Conservation (phyloP, 2,888 invertebrate genomes). For the Eurois occulta region DNA sequence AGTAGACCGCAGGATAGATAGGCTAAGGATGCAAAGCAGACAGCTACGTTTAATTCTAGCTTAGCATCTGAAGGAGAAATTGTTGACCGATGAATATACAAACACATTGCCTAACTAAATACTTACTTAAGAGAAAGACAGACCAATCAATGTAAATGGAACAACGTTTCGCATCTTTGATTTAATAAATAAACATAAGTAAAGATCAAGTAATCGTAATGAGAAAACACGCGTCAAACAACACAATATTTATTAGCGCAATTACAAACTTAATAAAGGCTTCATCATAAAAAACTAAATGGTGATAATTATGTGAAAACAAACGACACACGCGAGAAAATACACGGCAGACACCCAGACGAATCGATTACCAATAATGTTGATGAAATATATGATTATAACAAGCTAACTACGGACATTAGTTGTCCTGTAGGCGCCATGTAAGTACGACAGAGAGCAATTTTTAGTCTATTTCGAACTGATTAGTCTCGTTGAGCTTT, state of each 20-base stretch:
- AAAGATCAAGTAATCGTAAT: slow-evolving; percentile 17
- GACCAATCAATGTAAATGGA: slow-evolving; percentile 16
- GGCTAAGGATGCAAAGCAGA: slow-evolving; percentile 30
- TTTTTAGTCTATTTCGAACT: slow-evolving; percentile 45
- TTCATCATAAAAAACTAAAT: slow-evolving; percentile 39
- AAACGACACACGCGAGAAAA: slow-evolving; percentile 37
- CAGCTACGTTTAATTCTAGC: slow-evolving; percentile 30
- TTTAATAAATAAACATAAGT: slow-evolving; percentile 9
- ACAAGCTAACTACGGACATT: slow-evolving; percentile 42
- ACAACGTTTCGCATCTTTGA: slow-evolving; percentile 6
- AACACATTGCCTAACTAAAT: slow-evolving; percentile 16
- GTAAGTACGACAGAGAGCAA: slow-evolving; percentile 15
- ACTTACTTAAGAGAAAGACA: slow-evolving; percentile 19
- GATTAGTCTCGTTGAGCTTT: slow-evolving; percentile 48
- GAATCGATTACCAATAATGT: slow-evolving; percentile 47
- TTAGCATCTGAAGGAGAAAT: slow-evolving; percentile 17
- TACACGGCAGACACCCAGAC: slow-evolving; percentile 5
- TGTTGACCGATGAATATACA: slow-evolving; percentile 22
- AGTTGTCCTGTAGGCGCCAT: slow-evolving; percentile 26
- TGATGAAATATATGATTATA: slow-evolving; percentile 47
- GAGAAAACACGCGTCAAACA: slow-evolving; percentile 20
- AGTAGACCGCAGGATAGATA: slow-evolving; percentile 38
- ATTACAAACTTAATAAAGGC: slow-evolving; percentile 54
- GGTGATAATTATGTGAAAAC: slow-evolving; percentile 35
- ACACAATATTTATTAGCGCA: slow-evolving; percentile 46